Base-by-base conservation (phyloP, 1,140 invertebrate species). In the Tetragonula clypearis region DNA sequence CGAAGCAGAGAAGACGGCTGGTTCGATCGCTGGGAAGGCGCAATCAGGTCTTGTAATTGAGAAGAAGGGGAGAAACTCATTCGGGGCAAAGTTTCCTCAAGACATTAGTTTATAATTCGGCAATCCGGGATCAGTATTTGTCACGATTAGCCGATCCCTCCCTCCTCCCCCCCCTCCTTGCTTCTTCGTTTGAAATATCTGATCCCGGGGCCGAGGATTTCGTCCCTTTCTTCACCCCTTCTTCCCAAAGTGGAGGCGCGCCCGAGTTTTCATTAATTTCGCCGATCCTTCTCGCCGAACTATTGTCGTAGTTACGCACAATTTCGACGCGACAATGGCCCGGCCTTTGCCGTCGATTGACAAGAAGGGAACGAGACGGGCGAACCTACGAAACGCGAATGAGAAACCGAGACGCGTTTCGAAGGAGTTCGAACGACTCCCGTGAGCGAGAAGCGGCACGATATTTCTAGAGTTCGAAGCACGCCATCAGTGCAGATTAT, bases 91-190 rank as follows among this genome's bases (percentile, higher is more conserved):
- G 92, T 94, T 95, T 93, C 89, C 87, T 86, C 81, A 88, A 93
- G 92, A 93, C 93, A 94, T 94, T 94, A 94, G 93, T 94, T 94
- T 94, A 94, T 94, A 94, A 95, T 94, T 94, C 93, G 92, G 92
- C 93, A 93, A 95, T 94, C 93, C 91, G 78, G 92, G 93, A 94
- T 95, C 94, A 94, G 94, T 94, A 94, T 94, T 95, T 94, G 94
- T 94, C 93, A 94, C 94, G 93, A 95, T 95, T 94, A 94, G 92
- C 91, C 92, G 92, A 94, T 92, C 90, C 90, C 84, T 86, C 85
- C 62, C 56, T 73, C 75, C 53, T 56, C 30, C 56, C 72, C 75
- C 53, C 60, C 30, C 79, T 53, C 26, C 82, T 85, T 80, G 71
- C 88, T 56, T 53, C 81, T 49, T 85, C 87, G 71, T 92, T 90